Evolutionary conservation across 2,888 invertebrate species (phyloP).

Genomic region (Xylota segnis): DNA sequence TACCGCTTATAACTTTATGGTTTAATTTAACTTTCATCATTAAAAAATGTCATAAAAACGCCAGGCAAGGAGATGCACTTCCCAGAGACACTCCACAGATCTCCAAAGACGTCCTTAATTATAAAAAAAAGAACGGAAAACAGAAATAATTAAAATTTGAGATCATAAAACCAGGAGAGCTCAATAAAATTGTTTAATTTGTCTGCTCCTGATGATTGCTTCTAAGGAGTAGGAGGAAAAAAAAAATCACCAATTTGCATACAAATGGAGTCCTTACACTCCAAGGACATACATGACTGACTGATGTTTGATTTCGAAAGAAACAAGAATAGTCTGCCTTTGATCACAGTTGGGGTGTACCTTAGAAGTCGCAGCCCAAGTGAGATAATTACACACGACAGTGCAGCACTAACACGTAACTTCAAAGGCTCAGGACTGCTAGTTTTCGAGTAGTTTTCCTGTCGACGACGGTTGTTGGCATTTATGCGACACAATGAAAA

Average conservation of each 20-base stretch:
- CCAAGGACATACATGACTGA: not conserved
- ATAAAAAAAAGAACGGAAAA: constrained; percentile 35
- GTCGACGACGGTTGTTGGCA: constrained; percentile 26
- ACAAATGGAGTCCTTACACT: constrained; percentile 48
- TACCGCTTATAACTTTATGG: constrained; percentile 76
- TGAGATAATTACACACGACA: constrained; percentile 62
- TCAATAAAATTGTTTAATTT: constrained; percentile 76
- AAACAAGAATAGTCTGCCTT: constrained; percentile 41
- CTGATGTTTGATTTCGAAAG: constrained; percentile 32
- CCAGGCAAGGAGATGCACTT: constrained; percentile 46
- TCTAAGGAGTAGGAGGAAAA: constrained; percentile 9
- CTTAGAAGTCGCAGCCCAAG: constrained; percentile 55
- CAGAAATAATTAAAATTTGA: constrained; percentile 68
- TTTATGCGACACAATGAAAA: constrained; percentile 73
- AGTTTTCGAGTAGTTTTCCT: constrained; percentile 63
- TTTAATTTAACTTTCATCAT: constrained; percentile 76
- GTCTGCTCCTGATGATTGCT: constrained; percentile 65
- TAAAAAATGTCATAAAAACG: constrained; percentile 69
- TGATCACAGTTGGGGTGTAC: constrained; percentile 38
- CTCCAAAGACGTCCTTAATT: constrained; percentile 37
- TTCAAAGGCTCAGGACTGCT: constrained; percentile 53
- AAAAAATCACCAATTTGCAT: constrained; percentile 61
- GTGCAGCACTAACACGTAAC: constrained; percentile 56
- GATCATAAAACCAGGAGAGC: constrained; percentile 64
- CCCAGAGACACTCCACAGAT: not conserved